phyloP scores from a whole-genome alignment of 2,888 invertebrate species.

The Amiota communis region DNA sequence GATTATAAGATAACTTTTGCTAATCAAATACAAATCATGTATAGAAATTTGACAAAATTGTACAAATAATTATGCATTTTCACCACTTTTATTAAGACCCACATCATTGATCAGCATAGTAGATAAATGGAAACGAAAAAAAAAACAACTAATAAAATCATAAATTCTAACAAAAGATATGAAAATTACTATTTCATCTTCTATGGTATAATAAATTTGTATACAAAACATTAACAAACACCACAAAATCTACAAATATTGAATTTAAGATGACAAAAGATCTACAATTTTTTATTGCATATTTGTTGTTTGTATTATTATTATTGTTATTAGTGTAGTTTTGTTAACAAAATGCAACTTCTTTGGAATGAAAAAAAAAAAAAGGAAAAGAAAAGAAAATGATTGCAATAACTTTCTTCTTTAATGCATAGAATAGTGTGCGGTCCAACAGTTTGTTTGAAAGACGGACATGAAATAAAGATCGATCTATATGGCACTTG shows the following conservation, averaged over 20 bases:
- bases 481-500: constrained; percentile 64
- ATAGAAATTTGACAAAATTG: constrained; percentile 38
- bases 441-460: constrained; percentile 40
- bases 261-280: neutral
- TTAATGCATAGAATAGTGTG: constrained; percentile 42
- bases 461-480: neutral
- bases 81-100: neutral
- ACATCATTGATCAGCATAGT: constrained; percentile 46
- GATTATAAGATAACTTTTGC: no score
- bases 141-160: constrained; percentile 42
- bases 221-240: constrained; percentile 47
- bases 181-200: constrained; percentile 35
- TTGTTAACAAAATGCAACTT: constrained; percentile 55
- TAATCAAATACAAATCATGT: neutral
- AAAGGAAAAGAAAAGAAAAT: constrained; percentile 44
- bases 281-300: constrained; percentile 15
- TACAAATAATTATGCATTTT: constrained; percentile 55
- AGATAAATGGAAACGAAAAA: neutral
- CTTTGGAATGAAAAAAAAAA: constrained; percentile 27
- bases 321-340: constrained; percentile 21
- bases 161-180: constrained; percentile 35
- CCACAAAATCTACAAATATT: neutral
- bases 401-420: constrained; percentile 49
- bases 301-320: neutral
- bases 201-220: constrained; percentile 57